These are phyloP conservation scores for Magallana ariakensis DNA, from an alignment of 1,140 invertebrate species.

Conservation along the genomic window DNA sequence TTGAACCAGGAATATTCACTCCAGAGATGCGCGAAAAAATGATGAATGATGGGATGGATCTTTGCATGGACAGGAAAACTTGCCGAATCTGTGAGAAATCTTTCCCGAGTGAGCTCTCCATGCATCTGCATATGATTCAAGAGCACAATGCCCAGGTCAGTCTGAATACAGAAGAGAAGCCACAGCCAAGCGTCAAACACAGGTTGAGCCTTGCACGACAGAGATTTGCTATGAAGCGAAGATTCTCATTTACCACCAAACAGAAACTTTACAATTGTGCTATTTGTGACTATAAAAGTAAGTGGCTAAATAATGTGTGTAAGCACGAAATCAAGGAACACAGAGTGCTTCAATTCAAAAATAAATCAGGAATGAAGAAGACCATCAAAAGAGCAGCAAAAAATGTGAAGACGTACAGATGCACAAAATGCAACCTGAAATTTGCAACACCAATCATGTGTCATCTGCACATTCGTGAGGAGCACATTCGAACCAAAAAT, in stretches of 20 bases:
- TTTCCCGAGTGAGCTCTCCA: constrained; percentile 80
- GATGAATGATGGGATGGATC: constrained; percentile 59
- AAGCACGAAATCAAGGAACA: constrained; percentile 89
- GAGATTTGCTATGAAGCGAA: constrained; percentile 61
- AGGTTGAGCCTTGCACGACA: constrained; percentile 54
- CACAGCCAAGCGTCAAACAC: constrained; percentile 42
- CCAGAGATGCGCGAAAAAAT: constrained; percentile 48
- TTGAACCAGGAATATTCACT: constrained; percentile 51
- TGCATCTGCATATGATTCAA: constrained; percentile 83
- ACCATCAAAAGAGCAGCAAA: constrained; percentile 75
- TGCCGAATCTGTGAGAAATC: constrained; percentile 81
- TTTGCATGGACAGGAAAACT: constrained; percentile 66
- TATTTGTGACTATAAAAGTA: constrained; percentile 92
- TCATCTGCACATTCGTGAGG: constrained; percentile 62
- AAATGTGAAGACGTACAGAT: constrained; percentile 66
- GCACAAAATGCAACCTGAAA: constrained; percentile 69
- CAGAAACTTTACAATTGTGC: constrained; percentile 91
- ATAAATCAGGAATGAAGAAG: constrained; percentile 58
- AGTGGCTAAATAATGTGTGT: constrained; percentile 92
- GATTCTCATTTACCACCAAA: constrained; percentile 66
- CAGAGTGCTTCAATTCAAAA: constrained; percentile 45
- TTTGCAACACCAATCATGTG: constrained; percentile 71
- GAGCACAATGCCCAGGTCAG: constrained; percentile 80
- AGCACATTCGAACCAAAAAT: constrained; percentile 62
- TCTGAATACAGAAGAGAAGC: constrained; percentile 66